phyloP scores from a whole-genome alignment of 2,797 vertebrate genomes.

The Myiotriccus ornatus region DNA sequence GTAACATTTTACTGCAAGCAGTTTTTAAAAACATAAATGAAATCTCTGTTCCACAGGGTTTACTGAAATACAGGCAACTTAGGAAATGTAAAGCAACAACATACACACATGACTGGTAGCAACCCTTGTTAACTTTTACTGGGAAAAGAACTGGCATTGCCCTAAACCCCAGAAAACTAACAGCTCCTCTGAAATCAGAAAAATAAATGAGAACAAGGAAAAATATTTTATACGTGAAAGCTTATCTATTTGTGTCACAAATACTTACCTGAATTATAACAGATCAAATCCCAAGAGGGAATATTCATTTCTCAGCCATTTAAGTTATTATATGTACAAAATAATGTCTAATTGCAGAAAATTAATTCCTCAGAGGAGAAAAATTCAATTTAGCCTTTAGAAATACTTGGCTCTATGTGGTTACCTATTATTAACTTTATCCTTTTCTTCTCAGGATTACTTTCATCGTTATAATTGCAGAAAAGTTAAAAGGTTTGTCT shows the following conservation, averaged over 20 bases:
- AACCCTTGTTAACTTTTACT: neutral
- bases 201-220: neutral
- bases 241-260: neutral
- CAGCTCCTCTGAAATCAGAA: neutral
- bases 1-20: neutral
- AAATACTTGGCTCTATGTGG: neutral
- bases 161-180: neutral
- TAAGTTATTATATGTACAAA: neutral
- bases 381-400: constrained; percentile 7
- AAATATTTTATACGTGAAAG: neutral
- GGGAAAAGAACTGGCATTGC: neutral
- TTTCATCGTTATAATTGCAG: neutral
- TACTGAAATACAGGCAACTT: neutral
- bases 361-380: neutral
- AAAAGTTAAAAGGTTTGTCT: neutral
- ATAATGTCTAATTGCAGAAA: neutral
- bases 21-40: neutral
- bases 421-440: constrained; percentile 9
- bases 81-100: neutral
- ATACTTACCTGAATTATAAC: neutral
- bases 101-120: neutral
- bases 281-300: neutral
- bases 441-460: neutral
- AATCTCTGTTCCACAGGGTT: neutral
- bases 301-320: neutral